Percentiles rank a stretch among this genome's conserved stretches.
phyloP scores from a whole-genome alignment of 1,140 invertebrate species.

The Drosophila malerkotliana region DNA sequence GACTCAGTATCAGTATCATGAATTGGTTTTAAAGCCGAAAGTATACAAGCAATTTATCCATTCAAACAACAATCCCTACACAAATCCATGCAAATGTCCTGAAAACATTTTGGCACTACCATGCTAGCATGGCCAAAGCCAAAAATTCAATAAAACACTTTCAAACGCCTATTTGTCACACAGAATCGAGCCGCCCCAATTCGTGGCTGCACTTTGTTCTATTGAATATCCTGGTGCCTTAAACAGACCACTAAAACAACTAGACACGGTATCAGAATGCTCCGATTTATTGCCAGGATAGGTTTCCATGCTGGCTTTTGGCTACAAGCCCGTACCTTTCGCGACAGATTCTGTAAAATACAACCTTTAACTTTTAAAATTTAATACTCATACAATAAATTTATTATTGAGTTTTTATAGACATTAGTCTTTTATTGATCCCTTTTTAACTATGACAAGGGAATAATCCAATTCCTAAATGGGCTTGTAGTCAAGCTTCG shows the following conservation, averaged over 20 bases:
- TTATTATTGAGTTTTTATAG: no score
- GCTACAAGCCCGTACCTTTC: conserved; percentile 21
- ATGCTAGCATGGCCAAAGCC: conserved; percentile 22
- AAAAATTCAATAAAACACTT: conserved; percentile 68
- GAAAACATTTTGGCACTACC: not conserved
- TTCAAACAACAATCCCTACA: not conserved
- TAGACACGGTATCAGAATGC: conserved; percentile 4
- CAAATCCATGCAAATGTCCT: not conserved
- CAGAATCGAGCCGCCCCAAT: conserved; percentile 6
- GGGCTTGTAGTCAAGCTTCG: conserved; percentile 99
- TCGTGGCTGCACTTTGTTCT: conserved; percentile 20
- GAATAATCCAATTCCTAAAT: conserved; percentile 84
- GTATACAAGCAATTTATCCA: not conserved
- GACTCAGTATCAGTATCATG: not conserved
- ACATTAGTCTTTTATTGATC: not conserved
- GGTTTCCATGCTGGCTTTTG: conserved; percentile 25
- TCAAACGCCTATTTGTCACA: conserved; percentile 62
- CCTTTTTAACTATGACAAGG: not conserved
- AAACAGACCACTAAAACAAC: conserved; percentile 13
- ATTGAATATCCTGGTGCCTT: conserved; percentile 4
- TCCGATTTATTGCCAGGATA: conserved; percentile 32
- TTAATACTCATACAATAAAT: no score
- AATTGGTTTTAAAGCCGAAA: no score
- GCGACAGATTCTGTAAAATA: not conserved
- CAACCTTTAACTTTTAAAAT: no score